Base-by-base conservation (phyloP, 1,140 invertebrate genomes). In the Listronotus bonariensis region DNA sequence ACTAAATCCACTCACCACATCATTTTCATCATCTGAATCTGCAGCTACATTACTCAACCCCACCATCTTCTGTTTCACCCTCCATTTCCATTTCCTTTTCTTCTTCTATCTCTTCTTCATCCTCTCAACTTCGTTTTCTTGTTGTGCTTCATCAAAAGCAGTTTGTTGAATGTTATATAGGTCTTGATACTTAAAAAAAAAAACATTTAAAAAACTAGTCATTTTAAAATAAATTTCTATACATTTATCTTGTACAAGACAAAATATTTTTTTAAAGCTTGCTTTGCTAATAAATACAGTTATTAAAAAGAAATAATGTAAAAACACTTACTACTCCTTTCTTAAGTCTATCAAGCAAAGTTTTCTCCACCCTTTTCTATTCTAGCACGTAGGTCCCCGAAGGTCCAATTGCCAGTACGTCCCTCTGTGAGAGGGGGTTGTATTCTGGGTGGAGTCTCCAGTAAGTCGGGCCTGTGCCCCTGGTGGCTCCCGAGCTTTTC, bases 331-430 rank as follows among this genome's bases (percentile, higher is more conserved):
- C 92, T 49, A 93, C 93, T 81, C 96, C 96, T 74, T 92, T 87
- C 80, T 98, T 97, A 10, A 99, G 82, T 72, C 97, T 87, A 48
- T 97, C 92, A 73, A 99, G 81, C 17, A 99, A 82, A 80, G 98
- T 90, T 79, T 96, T 96, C 78, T 99, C 97, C 76, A 99, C 98
- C 91, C 77, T 90, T 97, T 73, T 99, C 96, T 49, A 99, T 85
- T 81, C 91, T 91, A 5, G 97, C 97, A 71, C n/a, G n/a, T n/a
- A n/a, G n/a, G n/a, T n/a, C n/a, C n/a, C n/a, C n/a, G n/a, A n/a
- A n/a, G n/a, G n/a, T n/a, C n/a, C n/a, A n/a, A n/a, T n/a, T n/a
- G n/a, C n/a, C n/a, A n/a, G n/a, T n/a, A n/a, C n/a, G n/a, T n/a
- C n/a, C n/a, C n/a, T n/a, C n/a, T n/a, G n/a, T n/a, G n/a, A n/a